A percentile compares a stretch with the other conserved stretches of the same genome.
phyloP scores from a whole-genome alignment of 2,888 invertebrate genomes.

The Drosophila meridionalis region DNA sequence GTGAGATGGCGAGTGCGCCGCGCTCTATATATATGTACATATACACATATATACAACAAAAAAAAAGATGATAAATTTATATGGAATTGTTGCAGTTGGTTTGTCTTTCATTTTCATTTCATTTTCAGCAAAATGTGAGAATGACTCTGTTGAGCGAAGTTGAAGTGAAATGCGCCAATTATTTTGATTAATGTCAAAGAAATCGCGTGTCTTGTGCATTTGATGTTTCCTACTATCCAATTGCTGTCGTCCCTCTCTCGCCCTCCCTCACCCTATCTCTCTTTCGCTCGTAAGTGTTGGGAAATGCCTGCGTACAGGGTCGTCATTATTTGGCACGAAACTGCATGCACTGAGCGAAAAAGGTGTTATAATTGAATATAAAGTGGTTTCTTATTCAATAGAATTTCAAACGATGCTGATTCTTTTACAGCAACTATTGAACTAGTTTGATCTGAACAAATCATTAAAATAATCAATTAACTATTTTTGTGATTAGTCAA shows the following conservation, averaged over 20 bases:
- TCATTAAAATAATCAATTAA: neutral
- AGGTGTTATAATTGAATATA: too few species aligned
- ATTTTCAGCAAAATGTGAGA: constrained; percentile 62
- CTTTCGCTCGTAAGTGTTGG: neutral
- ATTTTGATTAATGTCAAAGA: constrained; percentile 80
- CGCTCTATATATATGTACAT: neutral
- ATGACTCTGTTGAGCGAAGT: constrained; percentile 73
- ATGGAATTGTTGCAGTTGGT: constrained; percentile 72
- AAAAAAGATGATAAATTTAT: constrained; percentile 81
- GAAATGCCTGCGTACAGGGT: constrained; percentile 45
- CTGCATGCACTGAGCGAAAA: constrained; percentile 24
- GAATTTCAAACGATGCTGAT: neutral
- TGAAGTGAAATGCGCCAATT: constrained; percentile 78
- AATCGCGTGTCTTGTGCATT: constrained; percentile 77
- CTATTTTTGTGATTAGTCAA: neutral
- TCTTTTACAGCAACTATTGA: neutral
- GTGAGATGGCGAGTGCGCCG: too few species aligned
- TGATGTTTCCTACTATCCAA: constrained; percentile 59
- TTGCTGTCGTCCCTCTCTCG: neutral
- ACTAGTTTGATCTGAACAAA: neutral
- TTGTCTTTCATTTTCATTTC: constrained; percentile 31
- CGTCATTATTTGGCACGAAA: constrained; percentile 69
- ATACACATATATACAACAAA: neutral
- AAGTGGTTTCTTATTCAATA: too few species aligned
- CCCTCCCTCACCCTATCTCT: neutral